phyloP scores from a whole-genome alignment of 2,113 vertebrate genomes.

The Neolamprologus brichardi region DNA sequence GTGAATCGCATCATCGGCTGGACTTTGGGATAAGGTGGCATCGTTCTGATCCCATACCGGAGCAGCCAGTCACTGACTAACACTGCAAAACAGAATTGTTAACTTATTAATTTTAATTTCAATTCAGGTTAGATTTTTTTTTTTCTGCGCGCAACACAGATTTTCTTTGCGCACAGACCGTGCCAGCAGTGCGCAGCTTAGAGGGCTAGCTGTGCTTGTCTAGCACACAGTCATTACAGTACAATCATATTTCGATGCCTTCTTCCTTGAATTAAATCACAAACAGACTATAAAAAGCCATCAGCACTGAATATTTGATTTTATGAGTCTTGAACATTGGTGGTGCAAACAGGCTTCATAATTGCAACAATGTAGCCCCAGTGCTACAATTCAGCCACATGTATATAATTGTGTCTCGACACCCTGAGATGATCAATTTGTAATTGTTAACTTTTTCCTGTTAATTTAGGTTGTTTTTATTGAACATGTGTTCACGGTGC shows the following conservation, averaged over 20 bases:
- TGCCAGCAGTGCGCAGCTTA: rapidly evolving
- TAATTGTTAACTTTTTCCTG: not conserved
- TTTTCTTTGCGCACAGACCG: not conserved
- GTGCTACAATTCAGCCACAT: not conserved
- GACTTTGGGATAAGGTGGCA: rapidly evolving
- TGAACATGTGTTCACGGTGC: not conserved
- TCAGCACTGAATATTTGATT: not conserved
- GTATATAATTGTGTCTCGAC: rapidly evolving
- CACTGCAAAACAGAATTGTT: not conserved
- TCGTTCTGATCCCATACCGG: rapidly evolving
- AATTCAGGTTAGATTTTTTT: not conserved
- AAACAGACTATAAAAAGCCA: not conserved
- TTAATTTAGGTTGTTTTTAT: rapidly evolving
- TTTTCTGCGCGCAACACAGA: rapidly evolving
- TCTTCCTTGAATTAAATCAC: not conserved
- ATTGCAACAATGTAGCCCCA: rapidly evolving
- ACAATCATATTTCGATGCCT: not conserved
- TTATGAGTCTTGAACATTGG: not conserved
- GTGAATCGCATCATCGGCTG: rapidly evolving
- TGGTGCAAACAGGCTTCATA: not conserved
- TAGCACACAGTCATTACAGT: not conserved
- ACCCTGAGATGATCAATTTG: not conserved
- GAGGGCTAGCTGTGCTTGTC: not conserved
- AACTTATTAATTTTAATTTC: rapidly evolving
- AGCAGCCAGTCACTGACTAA: not conserved